Evolutionary conservation across 2,888 invertebrate species (phyloP).

Genomic region (Drosophila ustulata): DNA sequence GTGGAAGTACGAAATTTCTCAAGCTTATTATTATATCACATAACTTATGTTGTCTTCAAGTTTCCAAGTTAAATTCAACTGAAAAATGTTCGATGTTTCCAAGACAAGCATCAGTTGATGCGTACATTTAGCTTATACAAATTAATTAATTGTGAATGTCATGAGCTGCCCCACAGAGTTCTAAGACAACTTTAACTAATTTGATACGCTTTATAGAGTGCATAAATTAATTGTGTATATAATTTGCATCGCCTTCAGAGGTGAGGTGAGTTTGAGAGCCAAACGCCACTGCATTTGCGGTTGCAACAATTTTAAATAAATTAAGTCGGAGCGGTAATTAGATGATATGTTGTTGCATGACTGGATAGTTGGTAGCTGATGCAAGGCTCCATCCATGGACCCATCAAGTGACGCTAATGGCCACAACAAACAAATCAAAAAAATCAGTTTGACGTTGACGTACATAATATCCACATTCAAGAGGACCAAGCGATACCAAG

Average conservation of each 20-base stretch:
- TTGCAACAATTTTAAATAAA: slow-evolving; percentile 79
- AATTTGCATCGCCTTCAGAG: slow-evolving; percentile 44
- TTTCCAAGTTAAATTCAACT: too few species aligned
- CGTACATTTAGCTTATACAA: slow-evolving; percentile 7
- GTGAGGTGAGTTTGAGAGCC: neutral
- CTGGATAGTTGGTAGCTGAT: neutral
- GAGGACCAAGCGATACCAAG: too few species aligned
- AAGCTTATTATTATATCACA: too few species aligned
- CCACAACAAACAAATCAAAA: slow-evolving; percentile 77
- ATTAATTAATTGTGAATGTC: slow-evolving; percentile 31
- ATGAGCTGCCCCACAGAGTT: too few species aligned
- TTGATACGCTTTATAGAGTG: slow-evolving; percentile 54
- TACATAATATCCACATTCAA: too few species aligned
- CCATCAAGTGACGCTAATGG: slow-evolving; percentile 79
- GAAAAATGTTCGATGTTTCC: neutral
- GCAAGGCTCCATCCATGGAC: slow-evolving; percentile 49
- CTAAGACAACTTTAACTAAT: slow-evolving; percentile 48
- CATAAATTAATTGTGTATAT: slow-evolving; percentile 75
- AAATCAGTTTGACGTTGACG: slow-evolving; percentile 8
- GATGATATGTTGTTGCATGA: slow-evolving; percentile 17
- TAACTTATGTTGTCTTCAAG: too few species aligned
- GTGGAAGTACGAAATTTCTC: too few species aligned
- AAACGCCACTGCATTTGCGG: slow-evolving; percentile 11
- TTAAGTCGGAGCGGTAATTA: slow-evolving; percentile 61
- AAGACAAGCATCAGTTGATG: neutral